Evolutionary conservation across 2,888 invertebrate species (phyloP).

Genomic region (Seira musarum): DNA sequence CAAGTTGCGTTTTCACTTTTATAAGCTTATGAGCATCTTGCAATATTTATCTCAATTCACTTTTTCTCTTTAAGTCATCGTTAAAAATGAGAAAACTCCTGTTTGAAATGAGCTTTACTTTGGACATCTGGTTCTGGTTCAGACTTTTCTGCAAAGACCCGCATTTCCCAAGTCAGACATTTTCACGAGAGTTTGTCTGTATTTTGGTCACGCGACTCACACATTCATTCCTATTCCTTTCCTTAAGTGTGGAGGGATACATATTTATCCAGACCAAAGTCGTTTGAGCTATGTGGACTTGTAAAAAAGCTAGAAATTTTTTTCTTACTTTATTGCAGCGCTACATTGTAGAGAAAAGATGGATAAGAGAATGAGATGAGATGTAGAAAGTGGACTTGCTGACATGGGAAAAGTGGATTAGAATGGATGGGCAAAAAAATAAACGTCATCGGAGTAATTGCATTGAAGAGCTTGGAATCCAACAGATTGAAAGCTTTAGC

Average conservation of each 20-base stretch:
- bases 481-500: too few species aligned
- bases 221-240: conserved; percentile 23
- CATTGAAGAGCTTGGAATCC: neutral
- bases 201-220: conserved; percentile 55
- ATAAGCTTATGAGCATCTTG: neutral
- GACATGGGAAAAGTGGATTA: neutral
- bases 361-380: neutral
- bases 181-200: conserved; percentile 36
- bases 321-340: neutral
- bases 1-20: neutral
- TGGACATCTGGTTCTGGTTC: too few species aligned
- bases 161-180: conserved; percentile 42
- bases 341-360: neutral
- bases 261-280: neutral
- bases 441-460: conserved; percentile 30
- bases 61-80: too few species aligned
- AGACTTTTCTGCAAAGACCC: neutral
- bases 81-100: too few species aligned
- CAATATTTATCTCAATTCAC: neutral
- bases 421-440: conserved; percentile 25
- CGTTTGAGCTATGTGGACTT: neutral
- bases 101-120: too few species aligned
- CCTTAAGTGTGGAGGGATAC: neutral
- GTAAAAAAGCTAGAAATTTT: neutral
- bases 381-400: conserved; percentile 15